Conservation (phyloP, 2,888 invertebrate species). For the Andrena fulva region DNA sequence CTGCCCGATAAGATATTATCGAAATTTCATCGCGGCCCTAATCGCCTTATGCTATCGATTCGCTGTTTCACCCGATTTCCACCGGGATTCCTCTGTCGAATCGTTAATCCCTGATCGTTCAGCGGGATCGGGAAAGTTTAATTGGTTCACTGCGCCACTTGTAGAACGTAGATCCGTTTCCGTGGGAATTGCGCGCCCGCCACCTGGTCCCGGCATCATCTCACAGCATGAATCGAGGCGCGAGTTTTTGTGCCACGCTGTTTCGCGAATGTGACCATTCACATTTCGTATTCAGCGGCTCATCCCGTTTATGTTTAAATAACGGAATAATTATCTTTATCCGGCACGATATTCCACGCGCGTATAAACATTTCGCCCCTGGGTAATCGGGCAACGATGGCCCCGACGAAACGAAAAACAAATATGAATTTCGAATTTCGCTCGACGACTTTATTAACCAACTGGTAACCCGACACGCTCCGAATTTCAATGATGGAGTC, state of each 20-base stretch:
- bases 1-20: constrained; percentile 54
- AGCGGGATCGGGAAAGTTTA: constrained; percentile 10
- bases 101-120: constrained; percentile 2
- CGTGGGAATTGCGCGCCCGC: constrained; percentile 24
- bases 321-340: constrained; percentile 27
- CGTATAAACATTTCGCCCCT: constrained; percentile 18
- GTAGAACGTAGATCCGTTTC: constrained; percentile 15
- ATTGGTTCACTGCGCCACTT: constrained; percentile 30
- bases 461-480: neutral
- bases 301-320: neutral
- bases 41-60: constrained; percentile 32
- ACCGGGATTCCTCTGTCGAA: neutral
- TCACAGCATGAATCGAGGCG: neutral
- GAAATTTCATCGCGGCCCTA: constrained; percentile 45
- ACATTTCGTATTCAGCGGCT: neutral
- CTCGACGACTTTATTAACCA: constrained; percentile 39
- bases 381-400: constrained; percentile 23
- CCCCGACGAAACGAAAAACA: neutral
- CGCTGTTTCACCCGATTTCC: constrained; percentile 30
- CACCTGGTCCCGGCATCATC: neutral
- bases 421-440: neutral
- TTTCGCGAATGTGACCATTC: neutral
- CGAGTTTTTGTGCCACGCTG: neutral
- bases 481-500: neutral
- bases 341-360: neutral